Percentiles rank a stretch among this genome's conserved stretches.
phyloP scores from a whole-genome alignment of 2,888 invertebrate species.

The Tyria jacobaeae region DNA sequence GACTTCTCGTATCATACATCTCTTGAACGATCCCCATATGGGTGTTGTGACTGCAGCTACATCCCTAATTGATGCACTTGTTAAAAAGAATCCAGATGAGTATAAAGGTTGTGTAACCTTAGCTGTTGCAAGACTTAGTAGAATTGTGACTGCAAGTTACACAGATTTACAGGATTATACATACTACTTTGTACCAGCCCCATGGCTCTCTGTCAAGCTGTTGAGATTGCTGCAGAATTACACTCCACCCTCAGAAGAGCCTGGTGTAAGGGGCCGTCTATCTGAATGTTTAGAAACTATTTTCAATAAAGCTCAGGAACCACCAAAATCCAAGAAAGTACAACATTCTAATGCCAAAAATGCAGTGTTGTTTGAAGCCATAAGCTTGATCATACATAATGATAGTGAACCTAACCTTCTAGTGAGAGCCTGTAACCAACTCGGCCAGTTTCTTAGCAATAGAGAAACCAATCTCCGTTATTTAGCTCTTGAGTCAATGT shows the following conservation, averaged over 20 bases:
- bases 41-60: constrained; percentile 99
- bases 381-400: constrained; percentile 99
- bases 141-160: constrained; percentile 99
- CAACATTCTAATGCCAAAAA: constrained; percentile 99
- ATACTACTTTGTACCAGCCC: constrained; percentile 99
- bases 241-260: constrained; percentile 98
- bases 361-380: constrained; percentile 99
- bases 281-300: constrained; percentile 99
- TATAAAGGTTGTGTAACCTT: constrained; percentile 99
- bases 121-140: constrained; percentile 98
- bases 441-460: constrained; percentile 98
- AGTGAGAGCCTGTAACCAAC: constrained; percentile 99
- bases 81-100: constrained; percentile 99
- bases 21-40: constrained; percentile 99
- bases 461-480: constrained; percentile 99
- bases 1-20: constrained; percentile 99
- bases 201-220: constrained; percentile 99
- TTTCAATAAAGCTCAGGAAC: constrained; percentile 99
- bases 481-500: constrained; percentile 99
- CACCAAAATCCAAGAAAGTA: constrained; percentile 99
- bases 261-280: constrained; percentile 97
- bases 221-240: constrained; percentile 98
- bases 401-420: constrained; percentile 98
- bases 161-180: constrained; percentile 99
- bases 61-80: constrained; percentile 98